Conservation (phyloP, 2,113 vertebrate genomes). For the Propithecus coquereli region DNA sequence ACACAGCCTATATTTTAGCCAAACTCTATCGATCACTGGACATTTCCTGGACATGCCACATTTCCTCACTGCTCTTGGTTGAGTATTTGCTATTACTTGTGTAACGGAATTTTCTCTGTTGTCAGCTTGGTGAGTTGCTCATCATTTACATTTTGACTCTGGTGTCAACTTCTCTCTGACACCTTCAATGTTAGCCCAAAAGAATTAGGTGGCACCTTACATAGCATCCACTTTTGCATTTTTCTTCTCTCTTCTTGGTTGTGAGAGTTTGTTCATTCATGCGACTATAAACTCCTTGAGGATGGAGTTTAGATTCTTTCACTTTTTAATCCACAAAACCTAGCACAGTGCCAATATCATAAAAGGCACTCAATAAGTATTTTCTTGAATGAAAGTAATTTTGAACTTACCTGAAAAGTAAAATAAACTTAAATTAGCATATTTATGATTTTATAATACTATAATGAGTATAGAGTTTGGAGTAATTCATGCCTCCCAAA, state of each 20-base stretch:
- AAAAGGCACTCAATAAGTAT: background rate
- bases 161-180: background rate
- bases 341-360: background rate
- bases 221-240: background rate
- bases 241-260: background rate
- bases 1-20: background rate
- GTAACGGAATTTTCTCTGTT: background rate
- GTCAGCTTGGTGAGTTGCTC: background rate
- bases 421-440: background rate
- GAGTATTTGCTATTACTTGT: background rate
- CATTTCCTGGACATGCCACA: background rate
- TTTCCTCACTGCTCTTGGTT: background rate
- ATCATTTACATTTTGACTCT: background rate
- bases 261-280: background rate
- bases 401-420: conserved; percentile 10
- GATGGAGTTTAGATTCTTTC: background rate
- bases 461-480: background rate
- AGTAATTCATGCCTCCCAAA: background rate
- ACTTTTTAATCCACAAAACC: background rate
- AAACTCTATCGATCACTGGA: background rate
- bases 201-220: background rate
- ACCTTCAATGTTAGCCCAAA: background rate
- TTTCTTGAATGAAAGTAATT: conserved; percentile 35
- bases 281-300: background rate
- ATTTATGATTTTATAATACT: conserved; percentile 22